Evolutionary conservation across 1,140 invertebrate genomes (phyloP), one percentile per base, ranked within the genome.

Genomic region (Ylistrum balloti): DNA sequence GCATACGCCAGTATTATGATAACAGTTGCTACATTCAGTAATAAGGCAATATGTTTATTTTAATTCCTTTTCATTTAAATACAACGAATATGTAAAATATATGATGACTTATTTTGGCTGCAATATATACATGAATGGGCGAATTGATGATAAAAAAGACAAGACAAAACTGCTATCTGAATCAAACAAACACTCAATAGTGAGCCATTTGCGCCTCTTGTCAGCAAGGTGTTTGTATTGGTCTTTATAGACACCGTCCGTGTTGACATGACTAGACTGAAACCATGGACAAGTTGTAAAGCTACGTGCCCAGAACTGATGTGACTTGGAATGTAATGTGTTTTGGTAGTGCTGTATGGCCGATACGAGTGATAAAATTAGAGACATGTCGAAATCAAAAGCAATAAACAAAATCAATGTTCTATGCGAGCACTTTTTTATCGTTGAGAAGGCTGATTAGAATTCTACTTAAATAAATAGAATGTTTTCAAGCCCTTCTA

Each of bases 291-390:
- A 45, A 17, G 9, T 17, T 45, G 17, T 45, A 9, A 45, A 17
- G 41, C 10, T 17, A 45, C 17, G 41, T 0, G 7, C 41, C 41
- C 17, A 13, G 41, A 13, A 9, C 9, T 9, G 0, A 45, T 17
- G 41, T 45, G 9, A 45, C 17, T 45, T 1, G 9, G 17, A 45
- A 15, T 45, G 41, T 13, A 45, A 45, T 45, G 41, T 74, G 56
- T 28, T 7, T 56, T 22, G 0, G 56, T 74, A 1, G 0, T 74
- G n/a, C 3, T 1, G 22, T 74, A 74, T 74, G 56, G 56, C 1
- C n/a, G 56, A n/a, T 74, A 74, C 56, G 56, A 74, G n/a, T 17
- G n/a, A 74, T 74, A n/a, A 74, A 74, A 74, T 74, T 2, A n/a
- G 5, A 17, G 56, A n/a, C n/a, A 74, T n/a, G 56, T 28, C 5